Evolutionary conservation across 53 echinoderm and acorn worm genomes (phyloP).

Genomic region (Luidia sarsii): DNA sequence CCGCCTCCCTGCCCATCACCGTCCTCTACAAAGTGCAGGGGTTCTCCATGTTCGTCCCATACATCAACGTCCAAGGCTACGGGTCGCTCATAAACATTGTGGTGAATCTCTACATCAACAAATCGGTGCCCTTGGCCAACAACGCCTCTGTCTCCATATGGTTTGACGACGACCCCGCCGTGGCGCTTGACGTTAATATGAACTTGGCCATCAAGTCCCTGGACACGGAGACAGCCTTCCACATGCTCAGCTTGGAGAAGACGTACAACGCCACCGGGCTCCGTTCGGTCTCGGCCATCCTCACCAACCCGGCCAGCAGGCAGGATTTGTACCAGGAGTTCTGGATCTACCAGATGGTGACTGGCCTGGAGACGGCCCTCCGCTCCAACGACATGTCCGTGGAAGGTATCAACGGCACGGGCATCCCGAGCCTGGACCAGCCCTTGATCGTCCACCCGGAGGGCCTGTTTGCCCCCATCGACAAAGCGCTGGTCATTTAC

Average conservation of each 20-base stretch:
- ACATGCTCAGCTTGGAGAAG: conserved; percentile 24
- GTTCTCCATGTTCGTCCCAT: conserved; percentile 33
- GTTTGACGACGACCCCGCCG: conserved; percentile 19
- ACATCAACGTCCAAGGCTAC: conserved; percentile 12
- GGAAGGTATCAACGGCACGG: neutral
- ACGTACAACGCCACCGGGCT: conserved; percentile 12
- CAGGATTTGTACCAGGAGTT: conserved; percentile 1
- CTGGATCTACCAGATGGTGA: conserved; percentile 48
- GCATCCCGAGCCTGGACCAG: conserved; percentile 24
- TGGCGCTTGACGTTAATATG: neutral
- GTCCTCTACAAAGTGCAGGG: conserved; percentile 34
- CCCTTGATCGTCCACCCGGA: neutral
- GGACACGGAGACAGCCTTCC: conserved; percentile 4
- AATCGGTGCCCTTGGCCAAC: neutral
- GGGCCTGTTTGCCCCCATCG: conserved; percentile 30
- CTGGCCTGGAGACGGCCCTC: conserved; percentile 25
- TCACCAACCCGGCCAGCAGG: conserved; percentile 47
- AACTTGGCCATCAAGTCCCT: neutral
- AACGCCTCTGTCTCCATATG: conserved; percentile 25
- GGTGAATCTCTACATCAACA: conserved; percentile 31
- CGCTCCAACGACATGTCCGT: conserved; percentile 25
- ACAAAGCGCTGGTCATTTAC: conserved; percentile 33
- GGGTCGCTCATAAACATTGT: neutral
- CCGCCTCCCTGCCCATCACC: neutral
- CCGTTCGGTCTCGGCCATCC: neutral